Conservation (phyloP, 1,140 invertebrate genomes). For the Plodia interpunctella region DNA sequence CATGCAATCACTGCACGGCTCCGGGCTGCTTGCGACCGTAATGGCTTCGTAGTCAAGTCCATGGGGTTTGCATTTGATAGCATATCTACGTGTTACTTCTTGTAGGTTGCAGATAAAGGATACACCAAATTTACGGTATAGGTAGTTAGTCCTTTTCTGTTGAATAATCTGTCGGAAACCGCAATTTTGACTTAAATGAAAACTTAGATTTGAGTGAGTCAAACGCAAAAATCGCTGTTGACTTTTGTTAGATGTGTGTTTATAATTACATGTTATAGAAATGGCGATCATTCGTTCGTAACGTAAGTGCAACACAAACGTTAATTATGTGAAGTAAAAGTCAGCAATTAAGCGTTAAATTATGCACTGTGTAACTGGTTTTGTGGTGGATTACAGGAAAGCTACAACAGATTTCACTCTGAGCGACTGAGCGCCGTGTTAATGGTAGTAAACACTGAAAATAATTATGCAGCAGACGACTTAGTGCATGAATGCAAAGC, state of each 20-base stretch:
- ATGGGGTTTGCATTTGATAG: constrained; percentile 30
- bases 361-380: constrained; percentile 22
- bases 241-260: too few relatives aligned
- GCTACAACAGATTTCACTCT: constrained; percentile 19
- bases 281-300: too few relatives aligned
- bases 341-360: constrained; percentile 23
- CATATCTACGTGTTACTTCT: neutral
- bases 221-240: too few relatives aligned
- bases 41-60: constrained; percentile 37
- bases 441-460: constrained; percentile 35
- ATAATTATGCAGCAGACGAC: constrained; percentile 36
- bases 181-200: too few relatives aligned
- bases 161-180: too few relatives aligned
- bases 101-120: too few relatives aligned
- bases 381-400: constrained; percentile 26
- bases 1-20: constrained; percentile 1
- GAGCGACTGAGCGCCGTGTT: constrained; percentile 24
- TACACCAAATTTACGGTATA: too few relatives aligned
- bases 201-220: too few relatives aligned
- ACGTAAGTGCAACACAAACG: neutral
- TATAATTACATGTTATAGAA: too few relatives aligned
- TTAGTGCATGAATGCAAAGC: constrained; percentile 13
- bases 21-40: constrained; percentile 20
- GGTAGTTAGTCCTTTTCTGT: too few relatives aligned
- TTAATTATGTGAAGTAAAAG: constrained; percentile 2